A percentile compares a stretch with the other conserved stretches of the same genome.
These are phyloP conservation scores for Harpagus bidentatus DNA, from an alignment of 2,113 vertebrate species.

Conservation along the genomic window DNA sequence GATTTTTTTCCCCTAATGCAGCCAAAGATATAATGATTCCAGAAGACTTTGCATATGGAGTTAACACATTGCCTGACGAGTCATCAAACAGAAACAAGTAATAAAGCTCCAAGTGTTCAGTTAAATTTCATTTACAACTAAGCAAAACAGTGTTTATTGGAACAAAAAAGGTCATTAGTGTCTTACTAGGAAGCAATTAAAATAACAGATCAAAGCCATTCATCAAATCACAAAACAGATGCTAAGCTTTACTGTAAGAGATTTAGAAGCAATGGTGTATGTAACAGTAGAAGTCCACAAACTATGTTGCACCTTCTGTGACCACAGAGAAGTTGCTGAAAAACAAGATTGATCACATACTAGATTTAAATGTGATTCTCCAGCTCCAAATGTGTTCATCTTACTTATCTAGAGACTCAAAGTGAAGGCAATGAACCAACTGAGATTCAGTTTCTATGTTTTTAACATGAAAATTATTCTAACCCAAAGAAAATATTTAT, in stretches of 20 bases:
- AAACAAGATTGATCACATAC: neutral
- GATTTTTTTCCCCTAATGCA: constrained; percentile 11
- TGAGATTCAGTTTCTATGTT: neutral
- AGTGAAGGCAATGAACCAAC: neutral
- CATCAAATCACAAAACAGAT: constrained; percentile 80
- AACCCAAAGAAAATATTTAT: neutral
- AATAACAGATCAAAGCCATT: constrained; percentile 75
- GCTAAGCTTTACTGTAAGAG: constrained; percentile 71
- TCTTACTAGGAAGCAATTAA: constrained; percentile 81
- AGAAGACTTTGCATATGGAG: constrained; percentile 15
- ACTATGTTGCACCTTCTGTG: neutral
- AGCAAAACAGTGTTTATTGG: constrained; percentile 76
- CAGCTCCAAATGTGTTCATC: neutral
- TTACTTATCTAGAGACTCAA: neutral
- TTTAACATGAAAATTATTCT: neutral
- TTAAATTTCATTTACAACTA: constrained; percentile 79
- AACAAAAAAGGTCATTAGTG: constrained; percentile 81
- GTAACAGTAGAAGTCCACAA: constrained; percentile 27
- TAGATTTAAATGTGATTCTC: neutral
- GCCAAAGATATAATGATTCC: neutral
- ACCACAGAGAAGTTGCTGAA: constrained; percentile 2
- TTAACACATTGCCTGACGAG: constrained; percentile 21
- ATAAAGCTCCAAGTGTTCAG: constrained; percentile 68
- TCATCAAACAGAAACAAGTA: constrained; percentile 58
- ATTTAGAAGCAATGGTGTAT: constrained; percentile 54